Evolutionary conservation across 2,113 vertebrate species (phyloP).

Genomic region (Atherinomorus stipes): DNA sequence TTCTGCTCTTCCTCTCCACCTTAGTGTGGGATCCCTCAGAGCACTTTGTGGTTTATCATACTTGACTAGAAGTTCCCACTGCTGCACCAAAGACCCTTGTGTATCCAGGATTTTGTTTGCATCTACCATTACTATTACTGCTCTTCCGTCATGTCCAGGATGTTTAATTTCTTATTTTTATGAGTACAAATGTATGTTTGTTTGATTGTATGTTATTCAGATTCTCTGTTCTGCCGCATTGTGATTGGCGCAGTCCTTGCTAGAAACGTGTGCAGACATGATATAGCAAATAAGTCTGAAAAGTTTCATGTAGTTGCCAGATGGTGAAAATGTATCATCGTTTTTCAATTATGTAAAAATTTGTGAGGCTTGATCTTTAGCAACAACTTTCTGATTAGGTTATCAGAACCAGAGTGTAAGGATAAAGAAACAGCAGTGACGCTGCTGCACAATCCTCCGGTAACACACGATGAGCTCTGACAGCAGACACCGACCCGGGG

Average conservation of each 20-base stretch:
- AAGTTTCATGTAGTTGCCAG: slow-evolving; percentile 12
- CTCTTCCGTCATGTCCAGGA: slow-evolving; percentile 33
- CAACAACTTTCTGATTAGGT: slow-evolving; percentile 60
- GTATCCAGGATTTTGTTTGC: slow-evolving; percentile 34
- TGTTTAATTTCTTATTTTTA: slow-evolving; percentile 1
- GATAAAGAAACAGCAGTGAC: slow-evolving; percentile 46
- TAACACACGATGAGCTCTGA: slow-evolving; percentile 75
- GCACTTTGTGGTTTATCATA: slow-evolving; percentile 70
- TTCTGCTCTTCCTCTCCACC: slow-evolving; percentile 31
- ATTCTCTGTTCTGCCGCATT: slow-evolving; percentile 54
- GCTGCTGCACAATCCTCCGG: slow-evolving; percentile 53
- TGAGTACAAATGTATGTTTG: background rate
- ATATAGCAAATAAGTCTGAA: background rate
- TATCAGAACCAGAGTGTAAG: slow-evolving; percentile 49
- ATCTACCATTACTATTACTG: slow-evolving; percentile 37
- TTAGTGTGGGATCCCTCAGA: slow-evolving; percentile 66
- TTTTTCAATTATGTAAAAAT: slow-evolving; percentile 50
- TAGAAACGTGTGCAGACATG: slow-evolving; percentile 15
- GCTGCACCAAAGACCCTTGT: slow-evolving; percentile 40
- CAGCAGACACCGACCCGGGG: slow-evolving; percentile 74
- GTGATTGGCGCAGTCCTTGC: background rate
- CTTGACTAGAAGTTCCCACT: slow-evolving; percentile 60
- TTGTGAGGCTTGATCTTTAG: slow-evolving; percentile 36
- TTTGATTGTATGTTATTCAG: background rate
- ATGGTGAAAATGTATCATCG: slow-evolving; percentile 6